Base-by-base conservation (phyloP, 2,113 vertebrate species). In the Anolis carolinensis region DNA sequence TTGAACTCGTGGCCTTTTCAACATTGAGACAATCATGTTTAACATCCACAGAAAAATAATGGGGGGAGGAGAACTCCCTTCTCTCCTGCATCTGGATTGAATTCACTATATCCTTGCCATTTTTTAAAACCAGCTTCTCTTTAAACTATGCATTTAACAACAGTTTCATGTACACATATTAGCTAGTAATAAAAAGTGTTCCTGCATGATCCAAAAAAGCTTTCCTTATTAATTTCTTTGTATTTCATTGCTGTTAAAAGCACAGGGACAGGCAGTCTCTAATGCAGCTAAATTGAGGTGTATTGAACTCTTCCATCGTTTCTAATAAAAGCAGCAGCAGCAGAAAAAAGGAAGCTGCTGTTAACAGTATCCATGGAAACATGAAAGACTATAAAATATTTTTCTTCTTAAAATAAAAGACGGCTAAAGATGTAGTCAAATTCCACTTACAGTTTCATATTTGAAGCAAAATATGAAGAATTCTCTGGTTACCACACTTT, bases 321-420 rank as follows among this genome's bases (percentile, higher is more conserved):
- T 50, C 44, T 72, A 13, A 36, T 30, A 59, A 59, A 59, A 59
- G 55, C 55, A 59, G 8, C 10, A 67, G 20, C 16, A 39, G 80
- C n/a, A 36, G 25, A 55, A 36, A 85, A 65, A 90, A 93, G 86
- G 74, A 88, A 68, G 82, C 87, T 0, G 72, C 87, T 87, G 81
- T 67, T 3, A 0, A 81, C 0, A 2, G 91, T 93, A 86, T 88
- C 93, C 89, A 94, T 91, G 85, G 92, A 91, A 92, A 94, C 90
- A 0, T 90, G 70, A 73, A 91, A 73, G 86, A 7, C 63, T 65
- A 8, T 65, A 27, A 59, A 59, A 59, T 23, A 65, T 65, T 65
- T 65, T 27, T 27, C 63, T 27, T 27, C 63, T 27, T n/a, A 11
- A 59, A 59, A 59, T 59, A 59, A 59, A 59, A 10, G 39, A 73